Percentiles rank a stretch among this genome's conserved stretches.
These are phyloP conservation scores for Netta rufina DNA, from an alignment of 2,797 vertebrate species.

Conservation along the genomic window DNA sequence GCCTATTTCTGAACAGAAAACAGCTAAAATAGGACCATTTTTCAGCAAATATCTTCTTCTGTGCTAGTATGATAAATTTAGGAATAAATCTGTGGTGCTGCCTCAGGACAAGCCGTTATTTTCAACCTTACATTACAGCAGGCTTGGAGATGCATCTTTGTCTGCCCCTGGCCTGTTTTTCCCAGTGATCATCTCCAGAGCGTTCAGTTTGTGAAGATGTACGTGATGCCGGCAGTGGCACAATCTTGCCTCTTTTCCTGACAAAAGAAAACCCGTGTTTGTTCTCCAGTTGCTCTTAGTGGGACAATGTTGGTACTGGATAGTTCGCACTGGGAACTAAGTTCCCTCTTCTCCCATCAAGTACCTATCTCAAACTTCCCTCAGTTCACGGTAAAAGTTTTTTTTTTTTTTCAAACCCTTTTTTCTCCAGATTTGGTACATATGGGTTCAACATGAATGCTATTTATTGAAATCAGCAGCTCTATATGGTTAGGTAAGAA, in stretches of 20 bases:
- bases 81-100: background rate
- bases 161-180: background rate
- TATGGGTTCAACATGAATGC: background rate
- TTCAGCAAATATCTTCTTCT: background rate
- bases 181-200: background rate
- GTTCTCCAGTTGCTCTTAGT: background rate
- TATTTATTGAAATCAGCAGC: slow-evolving; percentile 46
- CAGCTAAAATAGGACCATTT: background rate
- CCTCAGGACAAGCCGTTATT: background rate
- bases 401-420: slow-evolving; percentile 5
- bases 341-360: background rate
- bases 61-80: background rate
- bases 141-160: background rate
- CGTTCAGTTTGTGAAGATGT: background rate
- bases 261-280: background rate
- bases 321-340: background rate
- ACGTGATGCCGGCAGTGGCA: background rate
- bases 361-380: background rate
- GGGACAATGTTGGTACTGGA: background rate
- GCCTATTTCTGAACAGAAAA: background rate
- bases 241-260: background rate
- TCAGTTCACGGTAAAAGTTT: background rate
- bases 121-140: background rate
- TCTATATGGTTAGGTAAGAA: slow-evolving; percentile 25
- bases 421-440: background rate